phyloP scores from a whole-genome alignment of 2,113 vertebrate genomes.

The Etheostoma spectabile region DNA sequence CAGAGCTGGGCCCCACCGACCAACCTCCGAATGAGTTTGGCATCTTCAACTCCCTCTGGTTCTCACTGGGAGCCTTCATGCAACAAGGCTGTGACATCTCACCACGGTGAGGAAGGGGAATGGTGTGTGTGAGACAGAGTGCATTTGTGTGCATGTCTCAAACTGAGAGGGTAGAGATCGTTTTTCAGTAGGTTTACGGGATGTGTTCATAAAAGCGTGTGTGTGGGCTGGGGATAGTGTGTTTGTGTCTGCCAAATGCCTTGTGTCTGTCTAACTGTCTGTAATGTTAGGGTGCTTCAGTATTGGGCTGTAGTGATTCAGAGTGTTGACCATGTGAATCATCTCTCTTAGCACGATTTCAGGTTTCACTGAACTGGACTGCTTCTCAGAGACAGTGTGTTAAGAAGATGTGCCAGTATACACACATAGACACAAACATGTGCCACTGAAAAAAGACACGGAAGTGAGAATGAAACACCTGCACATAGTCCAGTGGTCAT shows the following conservation, averaged over 20 bases:
- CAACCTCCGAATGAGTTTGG: slow-evolving; percentile 99
- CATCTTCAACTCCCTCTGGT: slow-evolving; percentile 99
- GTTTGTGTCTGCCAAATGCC: neutral
- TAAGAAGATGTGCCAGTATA: neutral
- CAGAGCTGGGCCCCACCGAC: slow-evolving; percentile 90
- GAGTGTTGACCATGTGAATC: slow-evolving; percentile 53
- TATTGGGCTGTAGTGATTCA: slow-evolving; percentile 52
- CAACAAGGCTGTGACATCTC: slow-evolving; percentile 99
- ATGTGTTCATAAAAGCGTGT: slow-evolving; percentile 26
- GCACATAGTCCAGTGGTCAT: slow-evolving; percentile 32
- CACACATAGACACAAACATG: slow-evolving; percentile 7
- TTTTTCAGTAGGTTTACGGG: slow-evolving; percentile 16
- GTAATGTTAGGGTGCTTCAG: slow-evolving; percentile 29
- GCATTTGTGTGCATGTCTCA: slow-evolving; percentile 13
- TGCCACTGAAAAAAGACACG: slow-evolving; percentile 11
- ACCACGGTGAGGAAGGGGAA: slow-evolving; percentile 88
- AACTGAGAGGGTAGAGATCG: slow-evolving; percentile 24
- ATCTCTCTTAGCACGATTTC: slow-evolving; percentile 45
- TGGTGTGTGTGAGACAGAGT: slow-evolving; percentile 21
- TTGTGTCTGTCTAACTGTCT: slow-evolving; percentile 35
- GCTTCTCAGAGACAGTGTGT: slow-evolving; percentile 21
- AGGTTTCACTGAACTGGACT: slow-evolving; percentile 38
- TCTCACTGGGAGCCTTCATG: slow-evolving; percentile 99
- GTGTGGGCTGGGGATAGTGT: slow-evolving; percentile 20
- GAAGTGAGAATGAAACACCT: slow-evolving; percentile 52